Conservation (phyloP, 2,888 invertebrate genomes). For the Eilema depressum region DNA sequence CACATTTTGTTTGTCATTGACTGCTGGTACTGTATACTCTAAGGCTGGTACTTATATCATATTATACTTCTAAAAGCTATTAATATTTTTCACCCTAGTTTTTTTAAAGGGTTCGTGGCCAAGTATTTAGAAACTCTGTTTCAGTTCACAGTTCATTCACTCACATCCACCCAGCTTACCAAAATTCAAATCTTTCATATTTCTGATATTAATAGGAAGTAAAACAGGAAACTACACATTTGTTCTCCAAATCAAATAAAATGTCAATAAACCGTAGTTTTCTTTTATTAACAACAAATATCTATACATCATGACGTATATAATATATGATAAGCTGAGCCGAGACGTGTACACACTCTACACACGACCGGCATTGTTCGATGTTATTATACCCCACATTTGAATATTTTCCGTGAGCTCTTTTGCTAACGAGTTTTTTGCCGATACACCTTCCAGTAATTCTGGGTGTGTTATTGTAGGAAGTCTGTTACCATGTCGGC, state of each 20-base stretch:
- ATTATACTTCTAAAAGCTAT: no score
- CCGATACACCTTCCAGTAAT: constrained; percentile 31
- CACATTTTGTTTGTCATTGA: no score
- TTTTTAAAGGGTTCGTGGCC: no score
- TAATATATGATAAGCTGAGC: constrained; percentile 52
- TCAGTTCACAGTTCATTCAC: no score
- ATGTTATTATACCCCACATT: constrained; percentile 65
- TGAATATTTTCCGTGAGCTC: constrained; percentile 70
- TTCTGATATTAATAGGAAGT: no score
- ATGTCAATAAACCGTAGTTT: constrained; percentile 15
- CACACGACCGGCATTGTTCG: constrained; percentile 51
- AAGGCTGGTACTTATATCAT: no score
- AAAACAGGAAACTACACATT: no score
- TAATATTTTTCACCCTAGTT: no score
- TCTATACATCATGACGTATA: constrained; percentile 50
- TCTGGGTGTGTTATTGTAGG: constrained; percentile 21
- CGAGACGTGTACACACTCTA: constrained; percentile 44
- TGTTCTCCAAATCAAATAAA: not conserved
- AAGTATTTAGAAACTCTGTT: no score
- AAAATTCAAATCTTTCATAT: no score
- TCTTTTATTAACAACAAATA: constrained; percentile 33
- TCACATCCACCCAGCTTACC: no score
- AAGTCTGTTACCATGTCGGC: constrained; percentile 20
- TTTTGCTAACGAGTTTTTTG: constrained; percentile 61
- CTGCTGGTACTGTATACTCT: no score